Percentiles rank a stretch among this genome's conserved stretches.
Evolutionary conservation across 2,888 invertebrate species (phyloP).

Genomic region (Plagodis pulveraria): DNA sequence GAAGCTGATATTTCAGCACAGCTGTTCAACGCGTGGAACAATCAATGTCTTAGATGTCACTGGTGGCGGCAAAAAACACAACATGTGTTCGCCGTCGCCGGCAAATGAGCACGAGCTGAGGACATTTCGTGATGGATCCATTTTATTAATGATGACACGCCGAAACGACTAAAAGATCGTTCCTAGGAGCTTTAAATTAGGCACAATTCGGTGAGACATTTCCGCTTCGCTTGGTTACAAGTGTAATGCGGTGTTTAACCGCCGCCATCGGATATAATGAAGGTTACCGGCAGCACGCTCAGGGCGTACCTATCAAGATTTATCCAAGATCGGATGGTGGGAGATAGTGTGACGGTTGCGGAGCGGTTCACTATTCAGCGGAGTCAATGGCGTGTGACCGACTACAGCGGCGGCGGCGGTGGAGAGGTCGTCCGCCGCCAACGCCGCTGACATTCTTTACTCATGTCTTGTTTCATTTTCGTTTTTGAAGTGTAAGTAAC

Average conservation of each 20-base stretch:
- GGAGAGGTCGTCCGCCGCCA: conserved; percentile 65
- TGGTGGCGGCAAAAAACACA: conserved; percentile 61
- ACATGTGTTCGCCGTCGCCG: conserved; percentile 61
- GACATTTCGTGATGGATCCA: conserved; percentile 53
- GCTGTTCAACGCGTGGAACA: conserved; percentile 65
- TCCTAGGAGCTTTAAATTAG: conserved; percentile 26
- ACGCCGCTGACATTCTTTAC: conserved; percentile 74
- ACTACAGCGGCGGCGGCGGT: conserved; percentile 44
- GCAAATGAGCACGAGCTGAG: conserved; percentile 66
- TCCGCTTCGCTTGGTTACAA: conserved; percentile 34
- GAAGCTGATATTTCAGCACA: conserved; percentile 67
- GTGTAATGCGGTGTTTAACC: conserved; percentile 31
- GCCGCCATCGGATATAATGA: conserved; percentile 48
- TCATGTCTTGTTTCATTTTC: conserved; percentile 67
- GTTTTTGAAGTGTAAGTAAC: conserved; percentile 43
- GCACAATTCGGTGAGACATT: conserved; percentile 31
- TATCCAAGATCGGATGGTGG: conserved; percentile 59
- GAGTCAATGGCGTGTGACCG: conserved; percentile 82
- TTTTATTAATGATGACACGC: conserved; percentile 50
- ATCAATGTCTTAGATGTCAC: conserved; percentile 70
- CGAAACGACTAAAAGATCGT: conserved; percentile 39
- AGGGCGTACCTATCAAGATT: conserved; percentile 61
- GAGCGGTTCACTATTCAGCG: conserved; percentile 73
- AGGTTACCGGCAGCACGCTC: conserved; percentile 51
- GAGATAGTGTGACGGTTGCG: conserved; percentile 67